Percentiles rank a stretch among this genome's conserved stretches.
These are phyloP conservation scores for Rhabdomys dilectus DNA, from an alignment of 2,113 vertebrate species.

Conservation along the genomic window DNA sequence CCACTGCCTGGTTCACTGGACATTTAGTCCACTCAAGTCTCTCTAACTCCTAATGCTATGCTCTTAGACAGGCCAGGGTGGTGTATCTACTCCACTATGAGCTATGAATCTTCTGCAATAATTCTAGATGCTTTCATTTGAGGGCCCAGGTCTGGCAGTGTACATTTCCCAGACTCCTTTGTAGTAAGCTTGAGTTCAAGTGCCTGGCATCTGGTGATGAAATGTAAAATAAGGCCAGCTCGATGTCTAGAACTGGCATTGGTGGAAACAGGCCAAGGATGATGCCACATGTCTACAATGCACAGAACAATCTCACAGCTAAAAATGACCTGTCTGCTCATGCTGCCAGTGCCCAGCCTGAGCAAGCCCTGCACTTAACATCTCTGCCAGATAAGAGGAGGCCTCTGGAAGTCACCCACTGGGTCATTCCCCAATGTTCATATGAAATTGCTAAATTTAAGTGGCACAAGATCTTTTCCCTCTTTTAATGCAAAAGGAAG, in stretches of 20 bases:
- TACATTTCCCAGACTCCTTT: neutral
- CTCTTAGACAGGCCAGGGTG: neutral
- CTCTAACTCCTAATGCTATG: too few species aligned
- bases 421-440: slow-evolving; percentile 43
- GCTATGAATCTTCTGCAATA: neutral
- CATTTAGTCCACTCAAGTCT: neutral
- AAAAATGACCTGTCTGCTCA: neutral
- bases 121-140: neutral
- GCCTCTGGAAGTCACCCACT: neutral
- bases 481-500: slow-evolving; percentile 64
- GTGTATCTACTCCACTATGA: neutral
- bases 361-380: neutral
- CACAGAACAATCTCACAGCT: neutral
- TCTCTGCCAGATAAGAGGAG: neutral
- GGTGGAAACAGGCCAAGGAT: neutral
- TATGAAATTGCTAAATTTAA: slow-evolving; percentile 69
- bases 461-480: neutral
- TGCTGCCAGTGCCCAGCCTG: rapidly evolving
- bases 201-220: neutral
- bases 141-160: neutral
- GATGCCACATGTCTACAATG: neutral
- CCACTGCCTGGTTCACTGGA: too few species aligned
- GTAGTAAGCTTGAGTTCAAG: neutral
- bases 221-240: too few species aligned
- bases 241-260: neutral